Evolutionary conservation across 2,797 vertebrate species (phyloP).

Genomic region (Vespertilio murinus): DNA sequence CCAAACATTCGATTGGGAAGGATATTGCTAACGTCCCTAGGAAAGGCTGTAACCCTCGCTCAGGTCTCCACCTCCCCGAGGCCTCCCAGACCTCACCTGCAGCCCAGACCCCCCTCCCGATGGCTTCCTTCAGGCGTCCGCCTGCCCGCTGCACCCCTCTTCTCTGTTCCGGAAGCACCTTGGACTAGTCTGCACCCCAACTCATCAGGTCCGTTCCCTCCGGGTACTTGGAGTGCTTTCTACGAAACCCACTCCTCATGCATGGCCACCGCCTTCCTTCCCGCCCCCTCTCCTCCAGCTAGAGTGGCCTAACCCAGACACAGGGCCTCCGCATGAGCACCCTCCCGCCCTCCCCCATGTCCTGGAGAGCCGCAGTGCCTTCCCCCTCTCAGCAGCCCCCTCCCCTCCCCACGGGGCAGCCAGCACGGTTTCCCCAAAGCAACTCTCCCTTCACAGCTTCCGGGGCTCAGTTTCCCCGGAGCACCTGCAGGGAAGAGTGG

Average conservation of each 20-base stretch:
- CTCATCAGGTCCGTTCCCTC: neutral
- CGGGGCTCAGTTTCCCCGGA: neutral
- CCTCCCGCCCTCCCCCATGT: no score
- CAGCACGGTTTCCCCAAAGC: neutral
- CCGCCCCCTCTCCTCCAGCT: no score
- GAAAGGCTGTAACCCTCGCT: neutral
- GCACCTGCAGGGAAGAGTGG: neutral
- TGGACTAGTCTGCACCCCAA: neutral
- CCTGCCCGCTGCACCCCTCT: neutral
- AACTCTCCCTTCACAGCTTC: neutral
- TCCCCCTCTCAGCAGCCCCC: neutral
- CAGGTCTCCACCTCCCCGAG: neutral
- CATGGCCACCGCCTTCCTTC: neutral
- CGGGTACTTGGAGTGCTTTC: neutral
- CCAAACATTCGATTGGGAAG: conserved; percentile 56
- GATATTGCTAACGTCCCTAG: neutral
- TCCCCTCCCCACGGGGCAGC: no score
- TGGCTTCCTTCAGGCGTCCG: neutral
- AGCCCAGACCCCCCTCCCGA: neutral
- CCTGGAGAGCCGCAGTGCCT: accelerated
- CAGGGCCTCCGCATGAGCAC: no score
- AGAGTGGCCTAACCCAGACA: neutral
- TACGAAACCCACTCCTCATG: neutral
- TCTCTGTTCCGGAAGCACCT: neutral
- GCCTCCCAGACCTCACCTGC: neutral